Conservation (phyloP, 1,140 invertebrate species). For the Pollicipes pollicipes region DNA sequence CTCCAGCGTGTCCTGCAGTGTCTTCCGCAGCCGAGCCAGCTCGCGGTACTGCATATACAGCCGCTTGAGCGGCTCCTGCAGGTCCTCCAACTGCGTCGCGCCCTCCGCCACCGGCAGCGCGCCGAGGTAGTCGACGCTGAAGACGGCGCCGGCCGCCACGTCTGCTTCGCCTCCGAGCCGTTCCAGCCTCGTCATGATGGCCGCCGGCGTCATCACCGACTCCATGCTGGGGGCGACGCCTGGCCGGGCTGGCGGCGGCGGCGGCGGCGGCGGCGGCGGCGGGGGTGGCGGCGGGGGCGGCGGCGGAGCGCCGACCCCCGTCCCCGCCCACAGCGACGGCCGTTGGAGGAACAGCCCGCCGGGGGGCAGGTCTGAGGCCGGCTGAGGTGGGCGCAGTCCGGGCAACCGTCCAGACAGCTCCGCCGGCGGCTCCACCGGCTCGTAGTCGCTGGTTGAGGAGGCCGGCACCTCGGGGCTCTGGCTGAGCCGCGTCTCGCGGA, state of each 20-base stretch:
- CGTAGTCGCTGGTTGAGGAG: background rate
- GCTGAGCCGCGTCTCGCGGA: too few relatives aligned
- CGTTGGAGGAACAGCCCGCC: background rate
- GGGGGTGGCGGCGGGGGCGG: background rate
- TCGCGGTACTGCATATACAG: constrained; percentile 50
- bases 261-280: too few relatives aligned
- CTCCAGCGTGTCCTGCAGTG: constrained; percentile 36
- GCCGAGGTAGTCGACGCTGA: constrained; percentile 55
- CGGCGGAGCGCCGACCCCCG: constrained; percentile 3
- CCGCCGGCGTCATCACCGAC: too few relatives aligned
- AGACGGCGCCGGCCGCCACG: constrained; percentile 14
- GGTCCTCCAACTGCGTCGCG: constrained; percentile 57
- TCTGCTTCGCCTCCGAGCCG: too few relatives aligned
- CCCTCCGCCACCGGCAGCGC: constrained; percentile 53
- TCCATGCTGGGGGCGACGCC: too few relatives aligned
- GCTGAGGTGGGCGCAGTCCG: too few relatives aligned
- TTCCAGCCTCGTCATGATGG: too few relatives aligned
- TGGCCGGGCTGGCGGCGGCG: too few relatives aligned
- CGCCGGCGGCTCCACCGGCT: background rate
- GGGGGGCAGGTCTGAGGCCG: too few relatives aligned
- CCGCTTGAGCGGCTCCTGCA: constrained; percentile 58
- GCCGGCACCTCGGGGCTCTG: too few relatives aligned
- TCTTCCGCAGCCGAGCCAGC: constrained; percentile 25
- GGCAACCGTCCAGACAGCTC: background rate
- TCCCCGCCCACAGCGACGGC: background rate